A percentile compares a stretch with the other conserved stretches of the same genome.
Conservation (phyloP, 2,113 vertebrate genomes). For the Plectropomus leopardus region DNA sequence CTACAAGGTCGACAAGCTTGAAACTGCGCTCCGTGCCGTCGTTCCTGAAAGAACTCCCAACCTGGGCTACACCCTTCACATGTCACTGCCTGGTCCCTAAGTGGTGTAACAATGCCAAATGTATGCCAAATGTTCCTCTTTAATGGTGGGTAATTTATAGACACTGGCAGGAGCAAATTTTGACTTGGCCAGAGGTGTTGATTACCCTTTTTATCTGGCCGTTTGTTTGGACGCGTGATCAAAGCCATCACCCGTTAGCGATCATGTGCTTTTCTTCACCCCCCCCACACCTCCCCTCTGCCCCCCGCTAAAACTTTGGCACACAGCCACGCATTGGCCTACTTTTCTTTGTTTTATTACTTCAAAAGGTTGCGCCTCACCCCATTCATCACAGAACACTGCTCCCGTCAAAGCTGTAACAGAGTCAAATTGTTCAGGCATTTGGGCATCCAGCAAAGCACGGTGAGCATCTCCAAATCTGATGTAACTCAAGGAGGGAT, state of each 20-base stretch:
- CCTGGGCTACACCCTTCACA: constrained; percentile 34
- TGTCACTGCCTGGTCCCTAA: constrained; percentile 46
- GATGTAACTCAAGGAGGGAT: constrained; percentile 68
- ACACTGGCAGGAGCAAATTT: constrained; percentile 68
- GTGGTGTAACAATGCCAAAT: constrained; percentile 60
- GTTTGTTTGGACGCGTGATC: constrained; percentile 74
- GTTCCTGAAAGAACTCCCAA: constrained; percentile 23
- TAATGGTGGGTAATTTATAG: constrained; percentile 71
- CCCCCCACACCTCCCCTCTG: no score
- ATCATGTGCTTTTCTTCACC: constrained; percentile 61
- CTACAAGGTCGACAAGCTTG: constrained; percentile 35
- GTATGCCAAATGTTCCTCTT: constrained; percentile 67
- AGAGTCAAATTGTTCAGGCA: constrained; percentile 69
- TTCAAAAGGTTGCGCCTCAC: constrained; percentile 72
- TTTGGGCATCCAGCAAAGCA: constrained; percentile 63
- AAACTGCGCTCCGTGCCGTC: constrained; percentile 4
- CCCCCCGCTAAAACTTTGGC: constrained; percentile 58
- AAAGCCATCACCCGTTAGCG: constrained; percentile 67
- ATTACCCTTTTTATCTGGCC: constrained; percentile 72
- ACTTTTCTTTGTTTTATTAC: constrained; percentile 75
- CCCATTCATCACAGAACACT: constrained; percentile 68
- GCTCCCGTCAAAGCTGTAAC: constrained; percentile 64
- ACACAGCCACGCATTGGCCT: constrained; percentile 55
- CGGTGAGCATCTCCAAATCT: constrained; percentile 57
- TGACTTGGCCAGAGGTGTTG: constrained; percentile 70